Evolutionary conservation across 2,113 vertebrate species (phyloP), one percentile per base, ranked within the genome.

Genomic region (Prunella fulvescens): DNA sequence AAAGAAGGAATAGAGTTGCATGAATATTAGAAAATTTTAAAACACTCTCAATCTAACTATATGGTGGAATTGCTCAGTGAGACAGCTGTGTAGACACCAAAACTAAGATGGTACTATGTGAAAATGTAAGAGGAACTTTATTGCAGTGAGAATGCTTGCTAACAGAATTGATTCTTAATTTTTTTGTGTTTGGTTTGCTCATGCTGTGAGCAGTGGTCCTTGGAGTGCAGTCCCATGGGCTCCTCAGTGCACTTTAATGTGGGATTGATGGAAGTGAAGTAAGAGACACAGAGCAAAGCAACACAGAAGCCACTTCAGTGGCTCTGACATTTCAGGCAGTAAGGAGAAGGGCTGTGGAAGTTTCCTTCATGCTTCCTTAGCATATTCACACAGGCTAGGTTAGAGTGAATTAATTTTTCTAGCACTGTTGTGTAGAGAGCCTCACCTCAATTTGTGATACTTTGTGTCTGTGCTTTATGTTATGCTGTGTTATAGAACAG

Each of bases 351-450:
- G 16, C 71, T 79, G 51, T 20, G 26, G 23, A 51, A 56, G 26
- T 12, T 71, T 42, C 10, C 24, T 56, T 18, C 64, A 0, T 67
- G 29, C 35, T 60, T 56, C 56, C 12, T n/a, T n/a, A 56, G 66
- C 25, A 61, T 2, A 0, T 64, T 74, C 47, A 17, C 0, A 0
- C 23, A 54, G 33, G 33, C 47, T 78, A 11, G 71, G 39, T 79
- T 17, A 71, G 8, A 19, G 28, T n/a, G 45, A 85, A 40, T 64
- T 67, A 1, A 17, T 76, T 73, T 72, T 79, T 31, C 16, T 67
- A 48, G 40, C 37, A 9, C 23, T 26, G n/a, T 48, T 20, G 16
- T 7, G 17, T 28, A 35, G 61, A 20, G 26, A 64, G 39, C 20
- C 45, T 47, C 37, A 47, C 35, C 33, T 35, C 39, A 70, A 2